phyloP scores from a whole-genome alignment of 2,888 invertebrate genomes.

The Machimus rusticus region DNA sequence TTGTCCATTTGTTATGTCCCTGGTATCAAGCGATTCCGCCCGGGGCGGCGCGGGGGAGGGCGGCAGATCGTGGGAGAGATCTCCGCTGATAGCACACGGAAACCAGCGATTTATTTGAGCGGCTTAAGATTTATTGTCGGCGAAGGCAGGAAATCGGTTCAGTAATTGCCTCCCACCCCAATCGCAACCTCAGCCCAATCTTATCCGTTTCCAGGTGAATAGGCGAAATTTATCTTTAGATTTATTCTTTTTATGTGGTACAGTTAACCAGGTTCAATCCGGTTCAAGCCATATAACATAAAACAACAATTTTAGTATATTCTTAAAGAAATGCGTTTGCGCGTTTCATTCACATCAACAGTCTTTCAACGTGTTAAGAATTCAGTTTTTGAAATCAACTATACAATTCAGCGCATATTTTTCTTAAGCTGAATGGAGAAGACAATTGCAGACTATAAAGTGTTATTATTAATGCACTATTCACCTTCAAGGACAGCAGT shows the following conservation, averaged over 20 bases:
- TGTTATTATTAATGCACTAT: not conserved
- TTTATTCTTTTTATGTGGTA: not conserved
- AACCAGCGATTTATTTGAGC: constrained; percentile 23
- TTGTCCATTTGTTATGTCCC: constrained; percentile 31
- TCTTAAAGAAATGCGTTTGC: not conserved
- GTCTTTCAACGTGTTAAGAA: too few species aligned
- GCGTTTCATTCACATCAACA: too few species aligned
- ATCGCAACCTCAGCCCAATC: not conserved
- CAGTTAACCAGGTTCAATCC: not conserved
- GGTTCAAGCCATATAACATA: not conserved
- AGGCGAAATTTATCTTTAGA: not conserved
- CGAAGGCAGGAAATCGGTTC: not conserved
- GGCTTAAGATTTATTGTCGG: constrained; percentile 10
- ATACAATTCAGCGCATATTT: too few species aligned
- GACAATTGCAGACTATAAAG: not conserved
- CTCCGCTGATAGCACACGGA: not conserved
- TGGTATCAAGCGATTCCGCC: not conserved
- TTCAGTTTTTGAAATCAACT: too few species aligned
- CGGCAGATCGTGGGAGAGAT: not conserved
- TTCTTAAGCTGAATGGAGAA: too few species aligned
- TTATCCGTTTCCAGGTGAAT: not conserved
- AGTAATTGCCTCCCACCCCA: constrained; percentile 2
- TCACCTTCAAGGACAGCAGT: not conserved
- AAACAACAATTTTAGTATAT: not conserved
- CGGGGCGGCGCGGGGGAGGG: not conserved